Evolutionary conservation across 1,140 invertebrate species (phyloP).

Genomic region (Brachionus manjavacas): DNA sequence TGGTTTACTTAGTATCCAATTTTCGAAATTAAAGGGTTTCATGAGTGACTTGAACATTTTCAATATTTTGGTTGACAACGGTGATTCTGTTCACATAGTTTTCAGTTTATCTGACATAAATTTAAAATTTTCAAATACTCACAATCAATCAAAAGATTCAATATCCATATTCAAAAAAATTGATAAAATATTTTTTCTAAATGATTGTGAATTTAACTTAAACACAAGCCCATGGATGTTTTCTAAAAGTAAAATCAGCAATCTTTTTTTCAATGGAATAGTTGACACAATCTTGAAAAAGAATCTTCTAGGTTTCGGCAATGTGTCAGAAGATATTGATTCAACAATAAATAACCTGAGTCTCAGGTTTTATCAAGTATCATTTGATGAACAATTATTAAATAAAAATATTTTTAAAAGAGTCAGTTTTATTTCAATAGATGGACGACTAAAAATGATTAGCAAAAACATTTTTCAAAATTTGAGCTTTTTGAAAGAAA

Average conservation of each 20-base stretch:
- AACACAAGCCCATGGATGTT: neutral
- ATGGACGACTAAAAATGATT: neutral
- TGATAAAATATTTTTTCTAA: neutral
- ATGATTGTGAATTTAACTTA: neutral
- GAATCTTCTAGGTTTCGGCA: neutral
- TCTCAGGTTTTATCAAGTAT: neutral
- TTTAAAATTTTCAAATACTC: neutral
- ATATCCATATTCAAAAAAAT: neutral
- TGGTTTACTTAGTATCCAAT: neutral
- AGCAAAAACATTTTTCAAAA: neutral
- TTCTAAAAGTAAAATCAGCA: neutral
- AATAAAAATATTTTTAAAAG: neutral
- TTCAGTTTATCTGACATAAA: neutral
- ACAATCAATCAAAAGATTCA: neutral
- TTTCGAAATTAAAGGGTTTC: neutral
- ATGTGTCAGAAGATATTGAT: neutral
- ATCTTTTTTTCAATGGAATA: neutral
- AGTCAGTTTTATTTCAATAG: neutral
- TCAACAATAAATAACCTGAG: neutral
- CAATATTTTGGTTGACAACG: neutral
- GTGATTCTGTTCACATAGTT: neutral
- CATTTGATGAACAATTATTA: neutral
- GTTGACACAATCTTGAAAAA: neutral
- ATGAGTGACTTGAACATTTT: neutral
- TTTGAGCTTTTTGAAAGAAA: neutral